Conservation (phyloP, 1,140 invertebrate genomes). For the Ostrea edulis region DNA sequence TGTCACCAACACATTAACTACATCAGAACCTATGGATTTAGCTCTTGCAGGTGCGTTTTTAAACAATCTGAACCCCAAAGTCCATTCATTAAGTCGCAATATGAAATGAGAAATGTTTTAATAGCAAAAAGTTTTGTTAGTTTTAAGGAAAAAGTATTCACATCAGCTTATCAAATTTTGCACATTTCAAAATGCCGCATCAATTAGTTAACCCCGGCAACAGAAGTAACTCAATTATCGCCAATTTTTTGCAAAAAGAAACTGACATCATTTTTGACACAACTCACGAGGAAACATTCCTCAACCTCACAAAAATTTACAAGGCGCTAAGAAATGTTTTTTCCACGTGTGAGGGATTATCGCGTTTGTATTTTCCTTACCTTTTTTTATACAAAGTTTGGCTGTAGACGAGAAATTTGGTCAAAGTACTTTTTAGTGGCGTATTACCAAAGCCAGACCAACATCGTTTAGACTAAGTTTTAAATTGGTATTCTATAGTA, state of each 20-base stretch:
- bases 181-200: slow-evolving; percentile 17
- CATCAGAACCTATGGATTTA: slow-evolving; percentile 73
- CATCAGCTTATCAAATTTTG: slow-evolving; percentile 13
- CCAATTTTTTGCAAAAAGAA: slow-evolving; percentile 1
- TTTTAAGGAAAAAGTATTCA: slow-evolving; percentile 26
- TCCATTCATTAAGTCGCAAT: neutral
- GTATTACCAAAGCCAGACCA: too few species aligned
- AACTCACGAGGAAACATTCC: slow-evolving; percentile 31
- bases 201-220: slow-evolving; percentile 4
- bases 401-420: neutral
- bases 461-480: too few species aligned
- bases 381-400: neutral
- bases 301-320: slow-evolving; percentile 6
- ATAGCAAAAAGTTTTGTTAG: slow-evolving; percentile 18
- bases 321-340: neutral
- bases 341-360: slow-evolving; percentile 28
- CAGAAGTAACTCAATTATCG: slow-evolving; percentile 38
- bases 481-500: too few species aligned
- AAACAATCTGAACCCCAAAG: neutral
- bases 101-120: slow-evolving; percentile 30
- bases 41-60: slow-evolving; percentile 69
- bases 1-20: slow-evolving; percentile 59
- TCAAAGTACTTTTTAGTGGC: neutral
- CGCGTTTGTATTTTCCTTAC: slow-evolving; percentile 14
- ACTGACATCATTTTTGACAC: slow-evolving; percentile 33